These are phyloP conservation scores for Drosophila hamatofila DNA, from an alignment of 2,888 invertebrate genomes.

Conservation along the genomic window DNA sequence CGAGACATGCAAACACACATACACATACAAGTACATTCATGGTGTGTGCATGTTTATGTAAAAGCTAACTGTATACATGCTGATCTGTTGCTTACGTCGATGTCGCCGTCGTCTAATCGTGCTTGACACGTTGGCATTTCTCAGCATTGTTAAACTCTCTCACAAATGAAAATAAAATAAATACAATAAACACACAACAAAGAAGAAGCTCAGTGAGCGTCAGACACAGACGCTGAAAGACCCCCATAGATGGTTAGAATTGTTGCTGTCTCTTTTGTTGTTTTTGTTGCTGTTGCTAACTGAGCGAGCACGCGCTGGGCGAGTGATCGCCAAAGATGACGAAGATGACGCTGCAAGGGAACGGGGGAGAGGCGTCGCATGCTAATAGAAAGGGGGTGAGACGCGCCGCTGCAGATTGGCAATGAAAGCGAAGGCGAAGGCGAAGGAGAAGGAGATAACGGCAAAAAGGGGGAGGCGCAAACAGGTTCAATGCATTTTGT, in stretches of 20 bases:
- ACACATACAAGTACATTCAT: not conserved
- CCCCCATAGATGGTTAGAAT: constrained; percentile 66
- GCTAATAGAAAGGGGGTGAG: constrained; percentile 46
- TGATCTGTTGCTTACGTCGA: constrained; percentile 9
- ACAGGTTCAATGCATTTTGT: constrained; percentile 76
- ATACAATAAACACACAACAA: constrained; percentile 40
- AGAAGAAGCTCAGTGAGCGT: constrained; percentile 14
- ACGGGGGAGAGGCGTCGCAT: not conserved
- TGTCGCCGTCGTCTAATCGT: constrained; percentile 28
- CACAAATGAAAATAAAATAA: constrained; percentile 44
- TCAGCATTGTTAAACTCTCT: constrained; percentile 42
- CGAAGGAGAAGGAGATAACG: constrained; percentile 1
- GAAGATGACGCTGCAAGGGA: constrained; percentile 14
- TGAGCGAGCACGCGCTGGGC: constrained; percentile 74
- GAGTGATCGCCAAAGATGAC: constrained; percentile 75
- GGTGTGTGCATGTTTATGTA: not conserved
- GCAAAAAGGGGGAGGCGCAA: constrained; percentile 26
- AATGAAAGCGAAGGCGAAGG: constrained; percentile 25
- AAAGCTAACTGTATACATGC: constrained; percentile 22
- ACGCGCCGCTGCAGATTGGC: constrained; percentile 35
- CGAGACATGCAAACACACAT: not conserved
- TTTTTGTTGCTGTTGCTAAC: constrained; percentile 41
- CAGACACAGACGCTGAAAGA: constrained; percentile 22
- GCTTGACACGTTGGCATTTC: constrained; percentile 51
- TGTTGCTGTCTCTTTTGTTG: constrained; percentile 34